phyloP scores from a whole-genome alignment of 37 sponge, comb jelly and placozoan genomes.

The Bolinopsis microptera region DNA sequence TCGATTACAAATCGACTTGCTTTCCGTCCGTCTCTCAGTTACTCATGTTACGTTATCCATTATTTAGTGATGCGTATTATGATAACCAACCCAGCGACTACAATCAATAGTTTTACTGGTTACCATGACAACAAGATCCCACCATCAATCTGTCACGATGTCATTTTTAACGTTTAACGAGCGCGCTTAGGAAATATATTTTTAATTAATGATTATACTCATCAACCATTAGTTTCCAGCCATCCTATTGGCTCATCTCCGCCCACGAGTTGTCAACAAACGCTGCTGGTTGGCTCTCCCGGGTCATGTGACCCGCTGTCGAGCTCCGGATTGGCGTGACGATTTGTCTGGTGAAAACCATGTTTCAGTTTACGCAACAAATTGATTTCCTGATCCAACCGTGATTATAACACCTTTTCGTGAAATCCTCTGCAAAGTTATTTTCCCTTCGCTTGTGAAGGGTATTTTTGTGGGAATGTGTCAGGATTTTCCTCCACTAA shows the following conservation, averaged over 20 bases:
- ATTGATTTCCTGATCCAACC: background rate
- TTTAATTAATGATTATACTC: slow-evolving; percentile 54
- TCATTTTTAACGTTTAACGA: slow-evolving; percentile 56
- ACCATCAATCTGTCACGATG: background rate
- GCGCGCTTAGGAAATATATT: slow-evolving; percentile 26
- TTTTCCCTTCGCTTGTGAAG: background rate
- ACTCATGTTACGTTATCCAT: background rate
- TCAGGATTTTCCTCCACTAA: background rate
- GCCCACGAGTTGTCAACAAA: background rate
- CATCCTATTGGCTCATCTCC: background rate
- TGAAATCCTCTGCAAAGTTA: too few species aligned
- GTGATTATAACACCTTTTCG: slow-evolving; percentile 27
- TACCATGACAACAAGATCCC: background rate
- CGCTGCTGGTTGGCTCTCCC: background rate
- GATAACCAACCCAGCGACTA: background rate
- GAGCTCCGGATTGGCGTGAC: background rate
- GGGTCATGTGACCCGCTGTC: background rate
- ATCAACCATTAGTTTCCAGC: background rate
- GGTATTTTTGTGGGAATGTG: background rate
- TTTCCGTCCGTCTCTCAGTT: background rate
- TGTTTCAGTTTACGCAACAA: slow-evolving; percentile 54
- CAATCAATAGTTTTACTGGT: background rate
- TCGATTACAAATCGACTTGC: background rate
- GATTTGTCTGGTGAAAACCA: slow-evolving; percentile 46
- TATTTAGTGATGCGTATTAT: background rate